phyloP scores from a whole-genome alignment of 2,113 vertebrate species.

The Toxotes jaculatrix region DNA sequence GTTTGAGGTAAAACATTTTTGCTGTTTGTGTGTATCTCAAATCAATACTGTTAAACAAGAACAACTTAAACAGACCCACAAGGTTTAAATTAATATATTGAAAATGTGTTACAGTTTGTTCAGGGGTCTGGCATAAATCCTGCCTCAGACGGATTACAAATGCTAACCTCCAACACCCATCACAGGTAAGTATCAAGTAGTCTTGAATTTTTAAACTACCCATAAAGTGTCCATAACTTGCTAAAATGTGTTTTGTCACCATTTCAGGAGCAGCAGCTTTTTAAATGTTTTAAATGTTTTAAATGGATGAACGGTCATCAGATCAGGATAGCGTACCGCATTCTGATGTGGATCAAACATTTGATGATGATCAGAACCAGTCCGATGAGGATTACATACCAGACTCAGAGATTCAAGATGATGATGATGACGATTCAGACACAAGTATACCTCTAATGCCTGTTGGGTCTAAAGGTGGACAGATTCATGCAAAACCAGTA shows the following conservation, averaged over 20 bases:
- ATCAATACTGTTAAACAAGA: too few species aligned
- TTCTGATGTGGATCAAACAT: background rate
- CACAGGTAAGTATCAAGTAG: background rate
- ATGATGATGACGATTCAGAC: slow-evolving; percentile 23
- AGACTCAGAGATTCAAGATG: background rate
- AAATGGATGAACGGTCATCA: background rate
- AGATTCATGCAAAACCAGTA: background rate
- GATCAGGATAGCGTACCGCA: background rate
- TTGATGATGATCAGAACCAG: background rate
- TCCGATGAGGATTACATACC: slow-evolving; percentile 2
- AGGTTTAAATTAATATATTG: background rate
- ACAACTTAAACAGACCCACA: too few species aligned
- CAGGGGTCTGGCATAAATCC: slow-evolving; percentile 12
- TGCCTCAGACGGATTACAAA: background rate
- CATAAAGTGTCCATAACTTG: background rate
- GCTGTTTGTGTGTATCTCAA: too few species aligned
- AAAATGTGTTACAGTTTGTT: slow-evolving; percentile 22
- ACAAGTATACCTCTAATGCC: background rate
- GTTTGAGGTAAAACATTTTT: too few species aligned
- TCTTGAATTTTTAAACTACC: background rate
- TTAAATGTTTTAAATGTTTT: background rate
- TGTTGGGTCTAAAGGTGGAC: background rate
- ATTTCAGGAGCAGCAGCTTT: background rate
- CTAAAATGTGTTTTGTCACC: background rate
- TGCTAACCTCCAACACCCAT: background rate